Conservation (phyloP, 2,797 vertebrate species). For the Falco naumanni region DNA sequence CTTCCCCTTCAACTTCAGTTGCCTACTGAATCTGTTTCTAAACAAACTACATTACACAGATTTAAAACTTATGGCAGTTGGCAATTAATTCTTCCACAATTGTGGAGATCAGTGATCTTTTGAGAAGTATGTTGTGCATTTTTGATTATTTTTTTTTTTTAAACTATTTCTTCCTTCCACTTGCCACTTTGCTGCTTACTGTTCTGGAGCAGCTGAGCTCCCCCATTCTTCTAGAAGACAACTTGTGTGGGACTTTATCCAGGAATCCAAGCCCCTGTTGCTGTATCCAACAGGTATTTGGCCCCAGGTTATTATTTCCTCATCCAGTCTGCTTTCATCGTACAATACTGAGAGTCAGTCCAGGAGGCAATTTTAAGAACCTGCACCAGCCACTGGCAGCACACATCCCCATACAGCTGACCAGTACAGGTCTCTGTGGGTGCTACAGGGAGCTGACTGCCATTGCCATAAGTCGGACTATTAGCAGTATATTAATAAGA, state of each 20-base stretch:
- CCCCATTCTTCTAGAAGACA: not conserved
- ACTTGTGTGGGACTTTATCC: not conserved
- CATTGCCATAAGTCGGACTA: not conserved
- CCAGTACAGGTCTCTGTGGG: not conserved
- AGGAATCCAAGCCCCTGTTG: not conserved
- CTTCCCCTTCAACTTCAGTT: not conserved
- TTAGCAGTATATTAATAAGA: not conserved
- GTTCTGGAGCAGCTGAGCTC: not conserved
- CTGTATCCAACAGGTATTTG: not conserved
- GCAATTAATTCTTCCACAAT: not conserved
- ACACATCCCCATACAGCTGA: not conserved
- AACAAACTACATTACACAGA: not conserved
- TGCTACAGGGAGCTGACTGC: not conserved
- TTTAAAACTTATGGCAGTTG: not conserved
- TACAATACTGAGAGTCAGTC: not conserved
- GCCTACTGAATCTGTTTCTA: not conserved
- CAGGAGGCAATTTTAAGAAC: not conserved
- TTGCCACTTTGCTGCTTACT: not conserved
- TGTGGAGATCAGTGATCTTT: not conserved
- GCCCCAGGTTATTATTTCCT: not conserved
- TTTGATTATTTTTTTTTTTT: not conserved
- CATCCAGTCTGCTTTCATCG: not conserved
- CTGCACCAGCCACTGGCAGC: not conserved
- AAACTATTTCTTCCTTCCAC: not conserved
- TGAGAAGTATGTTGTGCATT: fast-evolving